Evolutionary conservation across 2,113 vertebrate genomes (phyloP), one percentile per base, ranked within the genome.

Genomic region (Alethe castanea): DNA sequence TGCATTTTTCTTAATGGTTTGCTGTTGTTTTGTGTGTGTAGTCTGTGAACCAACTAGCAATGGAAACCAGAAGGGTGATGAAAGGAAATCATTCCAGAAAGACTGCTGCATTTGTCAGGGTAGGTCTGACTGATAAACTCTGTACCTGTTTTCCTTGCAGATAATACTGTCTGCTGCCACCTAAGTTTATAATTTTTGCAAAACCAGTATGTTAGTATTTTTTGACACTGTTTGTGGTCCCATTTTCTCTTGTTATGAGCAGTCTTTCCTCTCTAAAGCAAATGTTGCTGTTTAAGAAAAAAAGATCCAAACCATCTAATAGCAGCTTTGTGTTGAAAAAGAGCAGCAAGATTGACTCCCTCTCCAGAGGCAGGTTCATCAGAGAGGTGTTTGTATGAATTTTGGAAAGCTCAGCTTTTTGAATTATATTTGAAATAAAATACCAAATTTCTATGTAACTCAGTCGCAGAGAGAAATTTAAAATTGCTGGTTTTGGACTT

Each of bases 21-120:
- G 53, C 36, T 77, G 90, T 81, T 91, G 52, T 2, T 31, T 74
- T 85, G 69, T n/a, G 5, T 72, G 31, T 88, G 47, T 91, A 99
- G 99, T 99, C 98, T 80, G 99, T 99, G 97, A 99, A 99, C 96
- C 98, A 98, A 8, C 96, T 99, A 77, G 98, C 99, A 40, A 99
- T 99, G 99, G 99, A 99, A 97, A 99, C 99, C 29, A 98, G 98
- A 56, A 98, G 98, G 92, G 98, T 99, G 81, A 99, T 99, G 99
- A 99, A 98, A 94, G 99, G 99, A 80, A 99, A 97, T 95, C 99
- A 99, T 96, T 99, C 99, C 64, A 98, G 99, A 54, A 99, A 99
- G 96, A 99, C 99, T 0, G 99, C 99, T 10, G 99, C 99, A 0
- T 99, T 99, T 65, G 99, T 99, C 93, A 98, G 99, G 98, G 99